Base-by-base conservation (phyloP, 2,888 invertebrate species). In the Trissoscelio sp. region DNA sequence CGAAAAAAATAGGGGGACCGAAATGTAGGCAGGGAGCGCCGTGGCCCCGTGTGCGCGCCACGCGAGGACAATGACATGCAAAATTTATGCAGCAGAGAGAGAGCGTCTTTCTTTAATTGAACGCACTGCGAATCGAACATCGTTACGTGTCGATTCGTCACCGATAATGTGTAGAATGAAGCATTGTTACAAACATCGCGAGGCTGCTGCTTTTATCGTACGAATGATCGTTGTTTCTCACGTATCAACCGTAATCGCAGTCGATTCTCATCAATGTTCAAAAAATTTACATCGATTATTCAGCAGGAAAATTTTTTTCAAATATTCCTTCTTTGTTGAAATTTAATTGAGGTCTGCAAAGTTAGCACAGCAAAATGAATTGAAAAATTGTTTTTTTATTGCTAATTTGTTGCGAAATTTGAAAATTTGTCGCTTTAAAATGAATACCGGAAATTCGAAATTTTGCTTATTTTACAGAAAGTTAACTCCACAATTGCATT, bases 1-100 rank as follows among this genome's bases (percentile, higher is more conserved):
- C 75, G 81, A 72, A 84, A 83, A 83, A 81, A 81, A 39, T 12
- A 14, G 44, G 48, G 57, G 46, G 66, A 37, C 74, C 69, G 66
- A 66, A n/a, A n/a, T n/a, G n/a, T 75, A 66, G 70, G 58, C 75
- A 75, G 4, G 51, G 64, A 28, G 58, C 79, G 75, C 85, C 3
- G 3, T 12, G 83, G 83, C 83, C 81, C 85, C 85, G 83, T 79
- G 73, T 18, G 66, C 84, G 83, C 83, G 78, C 85, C 85, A 84
- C 82, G 77, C 31, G 67, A 53, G 85, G 72, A 85, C 88, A 88
- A 87, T 88, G 88, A 89, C 88, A 90, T 88, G 90, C 90, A 89
- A 88, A 90, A 88, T 70, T 58, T 84, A 84, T 85, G 83, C 83
- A 85, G 83, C n/a, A n/a, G n/a, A n/a, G 84, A 84, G 79, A 84